phyloP scores from a whole-genome alignment of 37 sponge, comb jelly and placozoan genomes.

The Geodia barretti region DNA sequence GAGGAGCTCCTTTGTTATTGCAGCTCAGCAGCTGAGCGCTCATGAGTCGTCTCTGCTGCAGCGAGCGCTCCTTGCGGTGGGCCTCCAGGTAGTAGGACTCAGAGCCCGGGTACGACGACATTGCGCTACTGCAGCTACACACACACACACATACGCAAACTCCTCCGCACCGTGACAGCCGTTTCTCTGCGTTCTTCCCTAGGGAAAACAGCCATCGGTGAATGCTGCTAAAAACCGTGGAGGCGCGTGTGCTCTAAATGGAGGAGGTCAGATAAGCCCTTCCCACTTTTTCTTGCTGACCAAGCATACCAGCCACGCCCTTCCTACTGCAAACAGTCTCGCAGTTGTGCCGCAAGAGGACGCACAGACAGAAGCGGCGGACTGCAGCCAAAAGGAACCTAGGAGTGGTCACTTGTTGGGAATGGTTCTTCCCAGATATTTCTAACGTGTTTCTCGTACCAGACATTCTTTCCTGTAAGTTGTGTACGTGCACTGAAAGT shows the following conservation, averaged over 20 bases:
- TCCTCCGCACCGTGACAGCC: not conserved
- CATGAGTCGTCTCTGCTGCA: conserved; percentile 2
- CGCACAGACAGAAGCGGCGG: too few species aligned
- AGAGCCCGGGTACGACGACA: not conserved
- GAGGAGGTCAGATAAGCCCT: not conserved
- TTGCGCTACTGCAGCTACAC: not conserved
- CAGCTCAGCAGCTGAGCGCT: not conserved
- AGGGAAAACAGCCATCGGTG: too few species aligned
- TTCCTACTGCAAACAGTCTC: not conserved
- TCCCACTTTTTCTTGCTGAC: not conserved
- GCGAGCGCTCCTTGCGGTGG: conserved; percentile 22
- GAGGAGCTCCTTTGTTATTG: not conserved
- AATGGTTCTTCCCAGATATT: too few species aligned
- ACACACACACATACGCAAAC: not conserved
- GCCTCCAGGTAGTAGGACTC: conserved; percentile 58
- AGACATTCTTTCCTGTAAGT: not conserved
- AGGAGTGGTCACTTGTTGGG: too few species aligned
- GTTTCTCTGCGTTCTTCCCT: not conserved
- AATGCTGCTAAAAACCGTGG: too few species aligned
- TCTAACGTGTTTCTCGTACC: not conserved
- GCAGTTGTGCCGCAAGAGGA: too few species aligned
- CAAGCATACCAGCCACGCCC: not conserved
- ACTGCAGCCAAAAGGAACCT: too few species aligned
- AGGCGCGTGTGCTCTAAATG: not conserved
- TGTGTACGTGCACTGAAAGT: not conserved